Evolutionary conservation across 1,140 invertebrate genomes (phyloP), one percentile per base, ranked within the genome.

Genomic region (Drosophila sturtevanti): DNA sequence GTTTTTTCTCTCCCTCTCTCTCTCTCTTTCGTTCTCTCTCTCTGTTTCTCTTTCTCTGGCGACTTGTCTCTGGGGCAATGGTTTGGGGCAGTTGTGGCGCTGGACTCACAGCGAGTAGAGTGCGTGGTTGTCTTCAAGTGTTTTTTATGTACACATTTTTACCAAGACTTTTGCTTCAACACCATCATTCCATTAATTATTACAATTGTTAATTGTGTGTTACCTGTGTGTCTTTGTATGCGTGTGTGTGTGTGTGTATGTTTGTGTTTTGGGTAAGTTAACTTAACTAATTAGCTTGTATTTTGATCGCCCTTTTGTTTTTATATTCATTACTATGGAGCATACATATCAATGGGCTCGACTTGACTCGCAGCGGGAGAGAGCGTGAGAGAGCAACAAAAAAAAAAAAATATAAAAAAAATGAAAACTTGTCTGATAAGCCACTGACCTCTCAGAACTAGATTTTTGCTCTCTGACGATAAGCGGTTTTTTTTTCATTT

Each of bases 81-180:
- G 41, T 48, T 48, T 71, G 56, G 63, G 68, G 68, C 80, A 87
- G 82, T 87, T 87, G 82, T 89, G 75, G 84, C 69, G 60, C 37
- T 89, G 84, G 66, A 82, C 79, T 87, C 82, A 72, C 84, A 54
- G 68, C 61, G 82, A 79, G 84, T 87, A 82, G 79, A 73, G 82
- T 84, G 63, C 75, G 75, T 79, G 65, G 38, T 76, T 76, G 61
- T 59, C 54, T 72, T 69, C 34, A 56, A 86, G 60, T 38, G 18
- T 12, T 16, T 59, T 59, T 59, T 44, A 18, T 44, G 41, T 44
- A 18, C 41, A 44, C 48, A 54, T 71, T 61, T 22, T 27, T 58
- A 31, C 35, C 56, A 54, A 31, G 35, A 56, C 63, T 51, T 34
- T 61, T 37, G n/a, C 31, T 24, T 73, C 27, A 7, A 52, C n/a